These are phyloP conservation scores for Catocala sponsa DNA, from an alignment of 2,888 invertebrate species.

Conservation along the genomic window DNA sequence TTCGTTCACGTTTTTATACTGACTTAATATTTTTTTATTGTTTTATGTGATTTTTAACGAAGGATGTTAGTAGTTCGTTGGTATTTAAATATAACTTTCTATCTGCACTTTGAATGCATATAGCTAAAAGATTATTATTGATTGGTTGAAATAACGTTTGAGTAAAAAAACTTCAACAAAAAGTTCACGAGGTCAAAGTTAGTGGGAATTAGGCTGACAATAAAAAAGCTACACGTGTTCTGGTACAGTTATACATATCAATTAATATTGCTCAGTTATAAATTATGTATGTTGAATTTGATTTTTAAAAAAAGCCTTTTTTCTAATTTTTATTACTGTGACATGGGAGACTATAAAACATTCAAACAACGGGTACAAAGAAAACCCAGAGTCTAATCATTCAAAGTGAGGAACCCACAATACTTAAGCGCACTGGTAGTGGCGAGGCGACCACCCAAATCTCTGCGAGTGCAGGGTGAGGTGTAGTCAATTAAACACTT, in stretches of 20 bases:
- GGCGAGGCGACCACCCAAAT: no score
- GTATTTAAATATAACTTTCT: conserved; percentile 30
- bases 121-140: conserved; percentile 10
- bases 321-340: no score
- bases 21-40: conserved; percentile 23
- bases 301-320: no score
- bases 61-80: conserved; percentile 20
- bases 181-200: conserved; percentile 23
- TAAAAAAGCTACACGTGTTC: neutral
- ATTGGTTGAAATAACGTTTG: conserved; percentile 16
- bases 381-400: no score
- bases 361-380: no score
- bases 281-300: neutral
- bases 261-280: neutral
- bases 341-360: no score
- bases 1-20: conserved; percentile 17
- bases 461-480: no score
- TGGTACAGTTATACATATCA: neutral
- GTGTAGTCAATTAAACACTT: no score
- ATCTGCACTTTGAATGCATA: conserved; percentile 22
- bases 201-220: conserved; percentile 8
- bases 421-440: no score
- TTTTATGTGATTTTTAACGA: conserved; percentile 27
- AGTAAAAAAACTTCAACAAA: conserved; percentile 6
- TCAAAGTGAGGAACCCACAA: no score